phyloP scores from a whole-genome alignment of 2,113 vertebrate species.

The Polyodon spathula region DNA sequence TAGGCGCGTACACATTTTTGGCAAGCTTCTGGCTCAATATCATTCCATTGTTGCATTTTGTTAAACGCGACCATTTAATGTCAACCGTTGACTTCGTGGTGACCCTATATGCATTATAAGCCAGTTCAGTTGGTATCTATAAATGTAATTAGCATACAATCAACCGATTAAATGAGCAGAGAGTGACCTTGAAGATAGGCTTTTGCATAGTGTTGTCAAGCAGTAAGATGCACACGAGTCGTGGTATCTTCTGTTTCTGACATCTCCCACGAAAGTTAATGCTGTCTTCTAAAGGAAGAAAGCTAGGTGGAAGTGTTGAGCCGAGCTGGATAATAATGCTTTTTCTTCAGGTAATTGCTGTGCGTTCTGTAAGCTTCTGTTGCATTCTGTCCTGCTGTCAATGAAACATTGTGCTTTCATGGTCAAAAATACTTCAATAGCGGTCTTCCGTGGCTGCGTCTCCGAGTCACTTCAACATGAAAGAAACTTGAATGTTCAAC shows the following conservation, averaged over 20 bases:
- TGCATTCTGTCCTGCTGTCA: not conserved
- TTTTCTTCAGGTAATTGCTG: conserved; percentile 3
- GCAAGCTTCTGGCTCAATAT: not conserved
- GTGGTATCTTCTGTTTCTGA: too few relatives aligned
- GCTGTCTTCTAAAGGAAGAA: conserved; percentile 38
- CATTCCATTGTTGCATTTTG: not conserved
- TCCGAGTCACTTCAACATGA: too few relatives aligned
- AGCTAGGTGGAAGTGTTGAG: conserved; percentile 51
- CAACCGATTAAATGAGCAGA: not conserved
- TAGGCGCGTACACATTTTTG: too few relatives aligned
- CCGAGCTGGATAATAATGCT: conserved; percentile 22
- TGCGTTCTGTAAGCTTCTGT: not conserved
- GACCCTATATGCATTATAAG: not conserved
- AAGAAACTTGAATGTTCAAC: too few relatives aligned
- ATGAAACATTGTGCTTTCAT: too few relatives aligned
- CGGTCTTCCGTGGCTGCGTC: too few relatives aligned
- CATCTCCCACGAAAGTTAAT: not conserved
- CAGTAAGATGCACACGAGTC: too few relatives aligned
- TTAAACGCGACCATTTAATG: not conserved
- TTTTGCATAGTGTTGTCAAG: too few relatives aligned
- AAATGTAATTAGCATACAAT: not conserved
- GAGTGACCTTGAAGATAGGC: too few relatives aligned
- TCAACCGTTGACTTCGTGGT: conserved; percentile 1
- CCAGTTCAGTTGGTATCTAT: not conserved
- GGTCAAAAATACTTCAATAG: too few relatives aligned